phyloP scores from a whole-genome alignment of 2,888 invertebrate genomes.

The Agrochola lychnidis region DNA sequence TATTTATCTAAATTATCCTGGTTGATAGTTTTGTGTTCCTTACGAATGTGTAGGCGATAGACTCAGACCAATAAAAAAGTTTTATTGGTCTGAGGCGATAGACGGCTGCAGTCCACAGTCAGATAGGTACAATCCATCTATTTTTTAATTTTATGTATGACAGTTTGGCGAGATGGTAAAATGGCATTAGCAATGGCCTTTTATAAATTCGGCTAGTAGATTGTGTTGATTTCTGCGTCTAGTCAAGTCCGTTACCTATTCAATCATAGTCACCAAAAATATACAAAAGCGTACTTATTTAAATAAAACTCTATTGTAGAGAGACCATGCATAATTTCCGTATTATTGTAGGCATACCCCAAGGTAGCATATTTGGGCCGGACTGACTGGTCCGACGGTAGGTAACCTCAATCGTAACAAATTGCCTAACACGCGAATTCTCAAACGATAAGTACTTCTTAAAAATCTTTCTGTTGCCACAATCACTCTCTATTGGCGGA shows the following conservation, averaged over 20 bases:
- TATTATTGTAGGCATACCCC: slow-evolving; percentile 1
- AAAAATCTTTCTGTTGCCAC: not conserved
- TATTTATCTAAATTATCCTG: no score
- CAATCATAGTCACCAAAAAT: not conserved
- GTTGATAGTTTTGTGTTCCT: not conserved
- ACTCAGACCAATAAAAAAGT: no score
- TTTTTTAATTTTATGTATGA: not conserved
- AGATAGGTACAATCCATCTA: not conserved
- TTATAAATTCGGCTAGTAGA: not conserved
- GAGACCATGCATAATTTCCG: slow-evolving; percentile 8
- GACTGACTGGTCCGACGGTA: not conserved
- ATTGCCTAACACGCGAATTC: not conserved
- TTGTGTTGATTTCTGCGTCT: not conserved
- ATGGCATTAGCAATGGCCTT: not conserved
- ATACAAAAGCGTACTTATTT: not conserved
- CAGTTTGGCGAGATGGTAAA: not conserved
- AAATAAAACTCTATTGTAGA: slow-evolving; percentile 9
- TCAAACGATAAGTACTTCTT: not conserved
- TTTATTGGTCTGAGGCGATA: no score
- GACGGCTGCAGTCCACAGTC: not conserved
- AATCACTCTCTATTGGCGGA: not conserved
- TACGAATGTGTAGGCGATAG: not conserved
- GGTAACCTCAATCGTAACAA: slow-evolving; percentile 5
- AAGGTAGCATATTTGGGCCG: not conserved
- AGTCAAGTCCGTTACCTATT: not conserved